A percentile compares a stretch with the other conserved stretches of the same genome.
phyloP scores from a whole-genome alignment of 1,140 invertebrate species.

The Matsumurasca onukii region DNA sequence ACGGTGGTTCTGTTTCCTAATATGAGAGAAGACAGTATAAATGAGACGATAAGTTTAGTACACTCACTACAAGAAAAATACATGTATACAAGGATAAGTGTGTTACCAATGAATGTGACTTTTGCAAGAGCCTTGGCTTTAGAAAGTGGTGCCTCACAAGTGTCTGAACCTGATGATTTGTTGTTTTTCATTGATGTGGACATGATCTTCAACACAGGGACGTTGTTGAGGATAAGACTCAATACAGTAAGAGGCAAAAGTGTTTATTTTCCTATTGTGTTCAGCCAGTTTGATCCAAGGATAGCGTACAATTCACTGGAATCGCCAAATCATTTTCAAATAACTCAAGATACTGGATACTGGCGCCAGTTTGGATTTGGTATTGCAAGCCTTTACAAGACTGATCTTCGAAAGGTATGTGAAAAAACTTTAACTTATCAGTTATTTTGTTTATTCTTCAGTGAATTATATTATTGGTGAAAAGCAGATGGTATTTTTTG shows the following conservation, averaged over 20 bases:
- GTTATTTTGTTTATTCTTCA: too few relatives aligned
- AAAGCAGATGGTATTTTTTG: too few relatives aligned
- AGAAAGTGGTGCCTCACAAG: slow-evolving; percentile 52
- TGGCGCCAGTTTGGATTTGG: slow-evolving; percentile 97
- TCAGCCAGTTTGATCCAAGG: slow-evolving; percentile 89
- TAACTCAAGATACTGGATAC: slow-evolving; percentile 73
- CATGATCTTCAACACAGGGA: slow-evolving; percentile 71
- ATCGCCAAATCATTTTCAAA: slow-evolving; percentile 45
- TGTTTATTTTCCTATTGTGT: slow-evolving; percentile 97
- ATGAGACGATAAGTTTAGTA: slow-evolving; percentile 55
- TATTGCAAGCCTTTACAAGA: slow-evolving; percentile 88
- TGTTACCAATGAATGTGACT: slow-evolving; percentile 61
- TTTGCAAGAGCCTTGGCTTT: slow-evolving; percentile 82
- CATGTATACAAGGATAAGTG: slow-evolving; percentile 61
- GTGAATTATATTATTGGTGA: too few relatives aligned
- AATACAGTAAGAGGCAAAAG: slow-evolving; percentile 74
- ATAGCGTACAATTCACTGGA: slow-evolving; percentile 45
- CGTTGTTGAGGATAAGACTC: slow-evolving; percentile 66
- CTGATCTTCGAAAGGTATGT: slow-evolving; percentile 67
- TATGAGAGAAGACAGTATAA: slow-evolving; percentile 53
- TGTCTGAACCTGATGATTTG: slow-evolving; percentile 57
- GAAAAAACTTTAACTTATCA: not conserved
- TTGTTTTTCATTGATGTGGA: slow-evolving; percentile 90
- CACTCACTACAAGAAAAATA: slow-evolving; percentile 58
- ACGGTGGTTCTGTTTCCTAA: slow-evolving; percentile 78